Base-by-base conservation (phyloP, 2,888 invertebrate species). In the Globia sparganii region DNA sequence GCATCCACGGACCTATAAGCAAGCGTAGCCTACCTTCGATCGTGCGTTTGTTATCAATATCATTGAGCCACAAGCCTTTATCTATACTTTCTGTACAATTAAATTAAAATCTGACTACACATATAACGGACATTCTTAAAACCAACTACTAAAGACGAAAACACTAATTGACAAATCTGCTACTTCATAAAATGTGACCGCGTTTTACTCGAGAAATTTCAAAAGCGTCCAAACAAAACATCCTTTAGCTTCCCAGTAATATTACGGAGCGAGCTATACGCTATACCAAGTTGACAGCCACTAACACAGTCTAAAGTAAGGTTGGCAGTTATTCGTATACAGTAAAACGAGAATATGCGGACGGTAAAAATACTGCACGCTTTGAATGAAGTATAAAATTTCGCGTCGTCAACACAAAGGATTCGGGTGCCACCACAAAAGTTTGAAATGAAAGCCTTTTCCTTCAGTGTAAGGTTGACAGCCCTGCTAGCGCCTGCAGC, bases 381-480 rank as follows among this genome's bases (percentile, higher is more conserved):
- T 87, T 85, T 88, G 90, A 89, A 90, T 90, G 85, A 88, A 88
- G 89, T 90, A 90, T 89, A 89, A 90, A 91, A 91, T 91, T 90
- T 88, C 79, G 85, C 89, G 80, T 86, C 84, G 85, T 89, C 89
- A 87, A 87, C 91, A 91, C 91, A 92, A 91, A 89, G 89, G 86
- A 86, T 79, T 77, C 83, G 83, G 87, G 86, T 83, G 84, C 87
- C 79, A 85, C 89, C 86, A 87, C 91, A 91, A 89, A 91, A 91
- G 90, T 91, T 89, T 86, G 75, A 81, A 90, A 91, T 87, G 86
- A 88, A 90, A 90, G 87, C 83, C 78, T 88, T 87, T 86, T 84
- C 84, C 88, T 88, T 89, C 78, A 84, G 70, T 85, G 78, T 77
- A 79, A 86, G 89, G 91, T 88, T 91, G 91, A 89, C 91, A 91